Base-by-base conservation (phyloP, 2,113 vertebrate species). In the Chrysochloris asiatica region DNA sequence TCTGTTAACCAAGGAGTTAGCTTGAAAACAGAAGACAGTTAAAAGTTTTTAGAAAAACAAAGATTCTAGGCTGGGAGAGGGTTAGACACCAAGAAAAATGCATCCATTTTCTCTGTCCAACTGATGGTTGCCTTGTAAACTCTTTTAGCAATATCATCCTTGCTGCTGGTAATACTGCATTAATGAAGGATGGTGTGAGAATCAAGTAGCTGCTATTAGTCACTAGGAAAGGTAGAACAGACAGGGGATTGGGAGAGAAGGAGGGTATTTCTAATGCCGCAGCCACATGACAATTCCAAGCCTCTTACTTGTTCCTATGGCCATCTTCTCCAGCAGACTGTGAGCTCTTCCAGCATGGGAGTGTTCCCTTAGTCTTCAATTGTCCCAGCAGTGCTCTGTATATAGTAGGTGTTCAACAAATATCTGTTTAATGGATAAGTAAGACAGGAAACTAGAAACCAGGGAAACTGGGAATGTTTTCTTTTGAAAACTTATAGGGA, bases 401-500 rank as follows among this genome's bases (percentile, higher is more conserved):
- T 1, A 59, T 14, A 67, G 21, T 41, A 79, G n/a, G 41, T 59
- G 38, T 81, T 86, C 50, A 76, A 28, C 41, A 90, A 41, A 77
- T 33, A 89, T 26, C 21, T n/a, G 30, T 50, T 73, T 83, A 85
- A 81, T 82, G 48, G 84, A 59, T 71, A 54, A 88, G 12, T 79
- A 67, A 90, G 84, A 56, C 72, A 84, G 63, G 45, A 82, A 71
- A 24, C 69, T 61, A 88, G 56, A 92, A 75, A 83, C 43, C 50
- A 79, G 63, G 73, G 33, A 38, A 85, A 43, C 3, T 80, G 22
- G 61, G 19, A n/a, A 73, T 45, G 38, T 48, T 76, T 90, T 63
- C 38, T 90, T 78, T 86, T 65, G 76, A 72, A 79, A 94, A 86
- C 65, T 41, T 83, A 84, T 1, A 16, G 75, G 50, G 14, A 90